These are phyloP conservation scores for Hypanus sabinus DNA, from an alignment of 2,113 vertebrate genomes.

Conservation along the genomic window DNA sequence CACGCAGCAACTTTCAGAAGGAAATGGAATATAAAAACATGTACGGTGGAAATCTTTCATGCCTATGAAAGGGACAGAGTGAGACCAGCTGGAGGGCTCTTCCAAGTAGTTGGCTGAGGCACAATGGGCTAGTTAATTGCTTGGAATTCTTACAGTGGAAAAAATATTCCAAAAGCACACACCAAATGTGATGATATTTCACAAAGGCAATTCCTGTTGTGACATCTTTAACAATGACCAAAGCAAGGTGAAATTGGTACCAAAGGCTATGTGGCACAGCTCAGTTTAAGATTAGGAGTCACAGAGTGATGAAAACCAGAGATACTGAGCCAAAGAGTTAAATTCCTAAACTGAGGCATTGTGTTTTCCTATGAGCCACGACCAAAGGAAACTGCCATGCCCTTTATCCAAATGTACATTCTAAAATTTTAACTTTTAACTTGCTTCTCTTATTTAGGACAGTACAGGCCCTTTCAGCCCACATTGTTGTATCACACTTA, in stretches of 20 bases:
- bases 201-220: background rate
- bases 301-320: background rate
- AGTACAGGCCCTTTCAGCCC: too few species aligned
- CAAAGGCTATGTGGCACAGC: background rate
- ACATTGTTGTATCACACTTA: too few species aligned
- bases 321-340: background rate
- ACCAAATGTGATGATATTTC: background rate
- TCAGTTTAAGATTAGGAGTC: background rate
- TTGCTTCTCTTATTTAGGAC: background rate
- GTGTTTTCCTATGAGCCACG: background rate
- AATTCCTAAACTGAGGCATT: background rate
- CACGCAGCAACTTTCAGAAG: background rate
- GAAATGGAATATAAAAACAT: background rate
- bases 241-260: background rate
- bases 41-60: background rate
- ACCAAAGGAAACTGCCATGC: background rate
- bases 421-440: background rate
- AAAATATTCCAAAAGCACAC: background rate
- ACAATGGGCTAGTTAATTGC: background rate
- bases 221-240: background rate
- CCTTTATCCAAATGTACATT: background rate
- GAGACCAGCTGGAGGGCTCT: background rate
- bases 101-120: background rate
- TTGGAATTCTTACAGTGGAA: background rate
- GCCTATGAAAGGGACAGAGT: background rate